Base-by-base conservation (phyloP, 2,888 invertebrate species). In the Xanthorhoe spadicearia region DNA sequence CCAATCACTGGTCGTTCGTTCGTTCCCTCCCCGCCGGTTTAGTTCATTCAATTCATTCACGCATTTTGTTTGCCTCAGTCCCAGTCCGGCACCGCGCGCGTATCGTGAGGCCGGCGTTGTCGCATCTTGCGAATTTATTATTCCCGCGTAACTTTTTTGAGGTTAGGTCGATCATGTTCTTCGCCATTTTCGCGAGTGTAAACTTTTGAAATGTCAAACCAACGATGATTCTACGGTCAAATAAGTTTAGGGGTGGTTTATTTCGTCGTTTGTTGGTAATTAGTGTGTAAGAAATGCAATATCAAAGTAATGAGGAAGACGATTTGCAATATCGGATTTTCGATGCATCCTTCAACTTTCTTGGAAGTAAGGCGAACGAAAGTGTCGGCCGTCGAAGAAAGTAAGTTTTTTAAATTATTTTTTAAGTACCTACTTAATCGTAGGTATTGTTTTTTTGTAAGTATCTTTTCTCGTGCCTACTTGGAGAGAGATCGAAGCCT, bases 281-380 rank as follows among this genome's bases (percentile, higher is more conserved):
- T 85, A 85, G 87, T 88, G 89, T 84, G 78, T 86, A 87, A 92
- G 92, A 85, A 83, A 93, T 93, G 93, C 93, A 93, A 93, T 92
- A 83, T 90, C 90, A 85, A 90, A 89, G 86, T 80, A 91, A 90
- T 86, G 92, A 90, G 66, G 89, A 92, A 71, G 93, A 92, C 80
- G 92, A 92, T 74, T 87, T 93, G 76, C 92, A 93, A 84, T 92
- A 92, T 87, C 89, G 89, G 91, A 93, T 93, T 87, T 93, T 93
- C 86, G 93, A 92, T 75, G 91, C 92, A 79, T 89, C 92, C 86
- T 93, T 88, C 86, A 88, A 88, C 75, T 85, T 91, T 74, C 74
- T 79, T 69, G 90, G 87, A 67, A 85, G 79, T 70, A 84, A 78
- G 72, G 77, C 81, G 52, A 78, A 79, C 69, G 76, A 80, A 17